phyloP scores from a whole-genome alignment of 2,797 vertebrate genomes.

The Pangasius mekongensis region DNA sequence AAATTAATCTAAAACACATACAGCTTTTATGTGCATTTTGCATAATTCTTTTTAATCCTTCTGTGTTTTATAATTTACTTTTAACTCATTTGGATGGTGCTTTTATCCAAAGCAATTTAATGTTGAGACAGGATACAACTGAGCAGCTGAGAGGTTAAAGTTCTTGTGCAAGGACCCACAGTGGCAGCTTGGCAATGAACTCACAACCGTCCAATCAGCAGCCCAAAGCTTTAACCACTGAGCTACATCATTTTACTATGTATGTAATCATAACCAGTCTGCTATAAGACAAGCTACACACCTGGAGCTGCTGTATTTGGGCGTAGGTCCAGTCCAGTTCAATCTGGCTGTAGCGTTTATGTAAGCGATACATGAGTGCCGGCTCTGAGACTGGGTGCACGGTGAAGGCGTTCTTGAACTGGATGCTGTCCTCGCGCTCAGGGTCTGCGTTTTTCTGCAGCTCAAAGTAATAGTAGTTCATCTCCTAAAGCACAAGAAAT shows the following conservation, averaged over 20 bases:
- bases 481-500: conserved; percentile 77
- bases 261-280: neutral
- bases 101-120: neutral
- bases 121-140: neutral
- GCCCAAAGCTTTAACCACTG: neutral
- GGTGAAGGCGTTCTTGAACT: conserved; percentile 85
- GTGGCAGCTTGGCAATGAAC: neutral
- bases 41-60: neutral
- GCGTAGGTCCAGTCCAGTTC: conserved; percentile 87
- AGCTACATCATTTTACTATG: neutral
- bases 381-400: conserved; percentile 90
- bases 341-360: conserved; percentile 91
- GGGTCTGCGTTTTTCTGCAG: conserved; percentile 90
- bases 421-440: conserved; percentile 84
- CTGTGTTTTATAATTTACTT: neutral
- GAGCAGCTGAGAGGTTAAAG: neutral
- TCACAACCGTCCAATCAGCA: neutral
- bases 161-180: neutral
- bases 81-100: neutral
- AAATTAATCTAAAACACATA: neutral
- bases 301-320: conserved; percentile 93
- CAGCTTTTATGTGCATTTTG: neutral
- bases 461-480: conserved; percentile 89
- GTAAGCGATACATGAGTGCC: conserved; percentile 91
- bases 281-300: conserved; percentile 59